phyloP scores from a whole-genome alignment of 1,140 invertebrate genomes.

The Platorchestia sp. region DNA sequence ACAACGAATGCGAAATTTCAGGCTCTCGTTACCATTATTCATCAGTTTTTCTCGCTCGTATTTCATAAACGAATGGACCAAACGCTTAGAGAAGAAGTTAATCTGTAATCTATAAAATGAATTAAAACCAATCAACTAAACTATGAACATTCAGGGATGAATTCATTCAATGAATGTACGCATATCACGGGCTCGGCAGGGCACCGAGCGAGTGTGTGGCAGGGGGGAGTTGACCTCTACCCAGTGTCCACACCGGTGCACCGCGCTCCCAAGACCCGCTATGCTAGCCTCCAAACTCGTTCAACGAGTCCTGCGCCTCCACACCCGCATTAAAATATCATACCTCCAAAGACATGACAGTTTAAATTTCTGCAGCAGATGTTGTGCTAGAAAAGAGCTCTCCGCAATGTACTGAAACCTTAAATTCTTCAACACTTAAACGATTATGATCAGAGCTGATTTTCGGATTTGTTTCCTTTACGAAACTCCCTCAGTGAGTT shows the following conservation, averaged over 20 bases:
- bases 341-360: background rate
- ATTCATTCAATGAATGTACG: background rate
- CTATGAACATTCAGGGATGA: background rate
- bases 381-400: background rate
- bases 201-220: background rate
- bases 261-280: background rate
- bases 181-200: background rate
- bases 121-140: background rate
- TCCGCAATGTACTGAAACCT: background rate
- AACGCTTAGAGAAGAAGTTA: background rate
- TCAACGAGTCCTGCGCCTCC: background rate
- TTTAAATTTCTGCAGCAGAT: background rate
- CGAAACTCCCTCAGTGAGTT: no score
- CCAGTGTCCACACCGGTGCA: background rate
- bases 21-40: background rate
- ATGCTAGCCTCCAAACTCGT: background rate
- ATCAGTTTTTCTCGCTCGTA: background rate
- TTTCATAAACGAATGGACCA: background rate
- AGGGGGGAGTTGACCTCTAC: background rate
- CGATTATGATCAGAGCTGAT: no score
- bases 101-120: background rate
- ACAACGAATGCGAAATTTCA: background rate
- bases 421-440: background rate
- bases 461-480: no score
- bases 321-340: background rate